Conservation (phyloP, 2,888 invertebrate genomes). For the Orchesellides sinensis region DNA sequence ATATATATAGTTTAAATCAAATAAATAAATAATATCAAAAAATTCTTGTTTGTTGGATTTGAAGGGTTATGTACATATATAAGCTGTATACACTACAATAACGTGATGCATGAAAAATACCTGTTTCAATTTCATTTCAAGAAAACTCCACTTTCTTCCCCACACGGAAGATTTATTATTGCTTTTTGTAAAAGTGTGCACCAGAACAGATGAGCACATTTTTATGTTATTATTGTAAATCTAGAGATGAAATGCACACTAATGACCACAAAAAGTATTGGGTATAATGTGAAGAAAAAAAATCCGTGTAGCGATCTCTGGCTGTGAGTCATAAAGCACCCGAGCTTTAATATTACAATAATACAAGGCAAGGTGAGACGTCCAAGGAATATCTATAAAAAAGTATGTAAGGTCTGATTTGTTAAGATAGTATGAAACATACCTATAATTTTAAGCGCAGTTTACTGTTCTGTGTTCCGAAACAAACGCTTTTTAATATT, state of each 20-base stretch:
- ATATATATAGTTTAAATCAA: not conserved
- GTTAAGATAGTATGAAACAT: conserved; percentile 2
- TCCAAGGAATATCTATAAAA: not conserved
- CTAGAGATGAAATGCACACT: not conserved
- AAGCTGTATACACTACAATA: not conserved
- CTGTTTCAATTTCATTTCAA: conserved; percentile 44
- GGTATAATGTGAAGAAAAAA: not conserved
- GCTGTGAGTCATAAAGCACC: not conserved
- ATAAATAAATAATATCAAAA: no score
- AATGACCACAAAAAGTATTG: not conserved
- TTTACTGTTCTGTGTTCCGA: conserved; percentile 62
- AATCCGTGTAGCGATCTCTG: not conserved
- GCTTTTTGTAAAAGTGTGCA: not conserved
- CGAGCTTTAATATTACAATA: not conserved
- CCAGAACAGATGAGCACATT: not conserved
- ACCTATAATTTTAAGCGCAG: conserved; percentile 57
- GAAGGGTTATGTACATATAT: not conserved
- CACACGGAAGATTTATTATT: conserved; percentile 49
- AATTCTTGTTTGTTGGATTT: no score
- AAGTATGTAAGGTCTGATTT: not conserved
- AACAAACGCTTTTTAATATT: conserved; percentile 38
- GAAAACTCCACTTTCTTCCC: conserved; percentile 42
- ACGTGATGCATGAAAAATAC: conserved; percentile 38
- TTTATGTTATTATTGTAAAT: not conserved
- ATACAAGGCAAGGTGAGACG: not conserved